Evolutionary conservation across 2,113 vertebrate species (phyloP), one percentile per base, ranked within the genome.

Genomic region (Dipodomys merriami): DNA sequence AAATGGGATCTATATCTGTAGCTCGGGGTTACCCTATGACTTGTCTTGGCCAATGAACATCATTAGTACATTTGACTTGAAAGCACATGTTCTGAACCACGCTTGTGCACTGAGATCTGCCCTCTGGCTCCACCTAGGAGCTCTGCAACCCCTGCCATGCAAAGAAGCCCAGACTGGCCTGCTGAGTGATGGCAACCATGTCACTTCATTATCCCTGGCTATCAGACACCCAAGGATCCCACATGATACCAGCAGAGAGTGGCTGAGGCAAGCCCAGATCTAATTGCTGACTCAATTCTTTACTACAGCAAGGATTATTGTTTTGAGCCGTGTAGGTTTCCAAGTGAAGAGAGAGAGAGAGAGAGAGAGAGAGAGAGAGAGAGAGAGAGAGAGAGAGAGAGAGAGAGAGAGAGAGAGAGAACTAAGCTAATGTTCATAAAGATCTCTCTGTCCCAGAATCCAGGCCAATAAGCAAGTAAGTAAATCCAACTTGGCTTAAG

Each of bases 281-380:
- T 11, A 77, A n/a, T 0, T 68, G 46, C 4, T 62, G 8, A 39
- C 16, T 60, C n/a, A 83, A 39, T 20, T 7, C 0, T 7, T 29
- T 79, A 60, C 27, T 33, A 76, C 8, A 62, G 33, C n/a, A 33
- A 22, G 62, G 33, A 13, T 29, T 27, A 62, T 46, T 33, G 30
- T 71, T 76, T 73, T n/a, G 15, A 88, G 35, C 46, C 29, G 25
- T 27, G 19, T 60, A 35, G 46, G 4, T 84, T 72, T 71, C 25
- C 7, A 18, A 72, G 33, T 39, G 39, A 39, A 39, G 39, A 39
- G 39, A 39, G 39, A 39, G 39, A 39, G 39, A 39, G 35, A 39
- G 35, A 39, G 35, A 39, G 35, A 39, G 35, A n/a, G n/a, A n/a
- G n/a, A n/a, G n/a, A n/a, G n/a, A n/a, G n/a, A n/a, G n/a, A n/a